Percentiles rank a stretch among this genome's conserved stretches.
Conservation (phyloP, 2,888 invertebrate species). For the Bhutanitis thaidina region DNA sequence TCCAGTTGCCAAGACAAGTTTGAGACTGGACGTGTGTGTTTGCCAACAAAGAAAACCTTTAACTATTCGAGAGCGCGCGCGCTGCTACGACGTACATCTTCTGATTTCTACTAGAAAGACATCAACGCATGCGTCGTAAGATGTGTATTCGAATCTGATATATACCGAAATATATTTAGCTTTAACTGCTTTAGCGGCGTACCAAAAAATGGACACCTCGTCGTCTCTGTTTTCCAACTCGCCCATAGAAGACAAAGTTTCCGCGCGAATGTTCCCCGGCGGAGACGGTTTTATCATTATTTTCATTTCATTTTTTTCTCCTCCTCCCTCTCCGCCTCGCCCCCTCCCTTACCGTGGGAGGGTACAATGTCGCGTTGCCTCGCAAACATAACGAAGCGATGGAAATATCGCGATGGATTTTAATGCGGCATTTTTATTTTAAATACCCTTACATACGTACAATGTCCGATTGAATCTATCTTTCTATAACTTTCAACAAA, state of each 20-base stretch:
- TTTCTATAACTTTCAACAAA: too few species aligned
- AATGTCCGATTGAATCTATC: too few species aligned
- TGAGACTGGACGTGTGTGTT: too few species aligned
- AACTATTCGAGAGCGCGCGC: too few species aligned
- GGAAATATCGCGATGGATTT: conserved; percentile 36
- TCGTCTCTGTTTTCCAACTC: neutral
- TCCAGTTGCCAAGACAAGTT: too few species aligned
- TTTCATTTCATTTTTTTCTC: conserved; percentile 50
- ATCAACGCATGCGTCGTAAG: too few species aligned
- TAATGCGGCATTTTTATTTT: conserved; percentile 26
- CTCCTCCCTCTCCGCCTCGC: conserved; percentile 23
- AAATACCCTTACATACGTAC: neutral
- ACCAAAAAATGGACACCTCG: neutral
- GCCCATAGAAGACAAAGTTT: conserved; percentile 18
- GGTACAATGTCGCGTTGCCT: conserved; percentile 43
- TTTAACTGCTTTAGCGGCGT: too few species aligned
- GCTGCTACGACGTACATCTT: too few species aligned
- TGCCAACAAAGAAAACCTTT: too few species aligned
- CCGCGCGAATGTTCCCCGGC: conserved; percentile 31
- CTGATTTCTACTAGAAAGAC: too few species aligned
- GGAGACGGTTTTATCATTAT: conserved; percentile 56
- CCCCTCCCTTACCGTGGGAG: conserved; percentile 27
- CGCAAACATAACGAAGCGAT: conserved; percentile 49
- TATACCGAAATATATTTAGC: too few species aligned
- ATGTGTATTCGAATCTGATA: too few species aligned